phyloP scores from a whole-genome alignment of 2,888 invertebrate genomes.

The Alsophila aescularia region DNA sequence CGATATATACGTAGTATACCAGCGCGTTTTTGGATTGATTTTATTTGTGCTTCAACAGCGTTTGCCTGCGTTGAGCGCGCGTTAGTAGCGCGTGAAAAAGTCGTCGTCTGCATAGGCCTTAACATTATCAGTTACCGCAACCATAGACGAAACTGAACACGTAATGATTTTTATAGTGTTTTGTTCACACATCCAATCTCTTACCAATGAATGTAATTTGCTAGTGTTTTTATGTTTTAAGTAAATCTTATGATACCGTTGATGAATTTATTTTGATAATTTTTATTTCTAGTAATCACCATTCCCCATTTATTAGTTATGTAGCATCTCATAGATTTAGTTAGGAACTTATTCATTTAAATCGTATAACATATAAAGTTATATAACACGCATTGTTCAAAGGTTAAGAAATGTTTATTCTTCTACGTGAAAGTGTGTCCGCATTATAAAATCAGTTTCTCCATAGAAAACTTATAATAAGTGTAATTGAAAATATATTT shows the following conservation, averaged over 20 bases:
- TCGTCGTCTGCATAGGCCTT: too few relatives aligned
- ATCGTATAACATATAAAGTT: conserved; percentile 2
- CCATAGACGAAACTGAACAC: background rate
- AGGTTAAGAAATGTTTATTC: conserved; percentile 31
- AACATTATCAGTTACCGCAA: background rate
- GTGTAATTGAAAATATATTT: conserved; percentile 11
- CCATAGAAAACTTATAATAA: background rate
- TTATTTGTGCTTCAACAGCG: too few relatives aligned
- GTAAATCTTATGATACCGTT: conserved; percentile 11
- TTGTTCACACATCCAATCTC: background rate
- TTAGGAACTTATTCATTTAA: conserved; percentile 1
- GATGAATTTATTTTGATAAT: conserved; percentile 27
- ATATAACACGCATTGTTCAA: conserved; percentile 13
- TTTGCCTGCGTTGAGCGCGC: too few relatives aligned
- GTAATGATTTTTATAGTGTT: background rate
- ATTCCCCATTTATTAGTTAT: conserved; percentile 14
- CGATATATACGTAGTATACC: too few relatives aligned
- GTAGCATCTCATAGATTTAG: conserved; percentile 1
- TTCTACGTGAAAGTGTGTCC: conserved; percentile 22
- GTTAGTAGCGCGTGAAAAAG: too few relatives aligned
- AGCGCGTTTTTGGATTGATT: too few relatives aligned
- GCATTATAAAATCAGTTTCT: background rate
- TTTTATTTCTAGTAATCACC: conserved; percentile 9
- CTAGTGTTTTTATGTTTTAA: conserved; percentile 17
- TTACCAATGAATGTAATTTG: conserved; percentile 24